phyloP scores from a whole-genome alignment of 2,797 vertebrate species.

The Pipistrellus pipistrellus region DNA sequence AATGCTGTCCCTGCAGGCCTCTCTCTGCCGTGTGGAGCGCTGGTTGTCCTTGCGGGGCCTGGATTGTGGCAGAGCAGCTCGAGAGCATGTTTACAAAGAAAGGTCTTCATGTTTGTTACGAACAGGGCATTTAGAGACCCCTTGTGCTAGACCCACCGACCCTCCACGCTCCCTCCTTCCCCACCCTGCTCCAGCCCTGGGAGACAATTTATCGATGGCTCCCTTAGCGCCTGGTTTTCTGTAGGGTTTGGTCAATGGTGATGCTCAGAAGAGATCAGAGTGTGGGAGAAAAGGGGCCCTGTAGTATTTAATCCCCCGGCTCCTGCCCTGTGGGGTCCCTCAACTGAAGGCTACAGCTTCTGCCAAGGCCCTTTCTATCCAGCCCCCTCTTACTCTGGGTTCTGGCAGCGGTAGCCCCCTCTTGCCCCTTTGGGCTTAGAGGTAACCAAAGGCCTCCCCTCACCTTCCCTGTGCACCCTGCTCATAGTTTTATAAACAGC shows the following conservation, averaged over 20 bases:
- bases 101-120: background rate
- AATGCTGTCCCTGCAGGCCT: background rate
- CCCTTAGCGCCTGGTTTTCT: background rate
- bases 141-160: background rate
- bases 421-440: background rate
- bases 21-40: fast-evolving
- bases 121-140: background rate
- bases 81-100: background rate
- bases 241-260: background rate
- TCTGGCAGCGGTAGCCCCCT: background rate
- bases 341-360: background rate
- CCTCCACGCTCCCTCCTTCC: background rate
- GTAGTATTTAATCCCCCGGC: background rate
- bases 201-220: background rate
- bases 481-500: background rate
- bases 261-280: background rate
- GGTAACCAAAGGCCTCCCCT: background rate
- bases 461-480: background rate
- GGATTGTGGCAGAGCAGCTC: background rate
- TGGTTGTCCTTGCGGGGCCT: background rate
- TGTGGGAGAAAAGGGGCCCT: background rate
- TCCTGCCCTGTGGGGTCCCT: background rate
- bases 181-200: background rate
- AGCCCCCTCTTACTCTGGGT: background rate
- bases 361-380: background rate